phyloP scores from a whole-genome alignment of 1,140 invertebrate species.

The Eubasilissa regina region DNA sequence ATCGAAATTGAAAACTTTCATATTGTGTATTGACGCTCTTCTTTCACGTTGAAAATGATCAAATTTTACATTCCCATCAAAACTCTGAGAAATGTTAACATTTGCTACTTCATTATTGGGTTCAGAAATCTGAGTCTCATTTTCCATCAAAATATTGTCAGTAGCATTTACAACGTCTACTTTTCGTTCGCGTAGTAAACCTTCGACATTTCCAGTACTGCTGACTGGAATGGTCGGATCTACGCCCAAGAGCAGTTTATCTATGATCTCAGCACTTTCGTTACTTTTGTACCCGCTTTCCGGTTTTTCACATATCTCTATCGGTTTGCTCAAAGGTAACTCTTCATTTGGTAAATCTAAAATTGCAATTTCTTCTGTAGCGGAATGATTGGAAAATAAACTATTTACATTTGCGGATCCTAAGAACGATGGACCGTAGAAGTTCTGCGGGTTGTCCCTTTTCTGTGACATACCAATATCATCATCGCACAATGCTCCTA shows the following conservation, averaged over 20 bases:
- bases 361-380: conserved; percentile 44
- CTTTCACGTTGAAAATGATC: conserved; percentile 17
- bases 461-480: conserved; percentile 2
- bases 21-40: conserved; percentile 58
- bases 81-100: conserved; percentile 15
- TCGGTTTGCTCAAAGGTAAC: conserved; percentile 47
- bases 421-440: background rate
- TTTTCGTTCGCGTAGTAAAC: background rate
- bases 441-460: background rate
- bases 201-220: background rate
- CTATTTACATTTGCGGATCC: background rate
- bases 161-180: background rate
- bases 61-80: conserved; percentile 21
- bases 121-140: background rate
- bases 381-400: conserved; percentile 31
- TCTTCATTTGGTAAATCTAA: conserved; percentile 58
- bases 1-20: conserved; percentile 72
- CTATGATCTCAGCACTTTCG: conserved; percentile 59
- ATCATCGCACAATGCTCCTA: conserved; percentile 32
- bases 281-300: conserved; percentile 60
- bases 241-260: conserved; percentile 54
- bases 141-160: conserved; percentile 15
- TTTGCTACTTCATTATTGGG: conserved; percentile 14
- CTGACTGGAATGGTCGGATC: conserved; percentile 43
- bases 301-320: conserved; percentile 55